phyloP scores from a whole-genome alignment of 2,113 vertebrate genomes.

The Nannobrachium achirus region DNA sequence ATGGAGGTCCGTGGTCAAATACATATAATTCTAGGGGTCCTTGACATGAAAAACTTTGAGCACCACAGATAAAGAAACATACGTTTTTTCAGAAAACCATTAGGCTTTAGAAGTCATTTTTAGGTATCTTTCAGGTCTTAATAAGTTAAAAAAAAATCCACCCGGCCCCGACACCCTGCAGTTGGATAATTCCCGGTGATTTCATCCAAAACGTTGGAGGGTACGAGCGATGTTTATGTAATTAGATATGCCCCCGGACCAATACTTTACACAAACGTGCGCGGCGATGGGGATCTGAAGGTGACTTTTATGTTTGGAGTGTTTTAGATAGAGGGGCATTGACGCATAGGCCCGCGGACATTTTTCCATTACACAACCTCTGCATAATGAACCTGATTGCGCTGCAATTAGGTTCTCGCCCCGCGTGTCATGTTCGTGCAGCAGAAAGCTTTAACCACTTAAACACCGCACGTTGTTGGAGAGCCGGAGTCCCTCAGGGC shows the following conservation, averaged over 20 bases:
- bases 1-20: too few relatives aligned
- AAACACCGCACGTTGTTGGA: background rate
- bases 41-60: too few relatives aligned
- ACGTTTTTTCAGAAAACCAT: too few relatives aligned
- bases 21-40: too few relatives aligned
- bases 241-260: slow-evolving; percentile 33
- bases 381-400: slow-evolving; percentile 10
- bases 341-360: slow-evolving; percentile 16
- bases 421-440: background rate
- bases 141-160: slow-evolving; percentile 25
- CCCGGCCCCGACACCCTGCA: slow-evolving; percentile 26
- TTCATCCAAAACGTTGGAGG: slow-evolving; percentile 30
- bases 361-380: background rate
- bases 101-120: too few relatives aligned
- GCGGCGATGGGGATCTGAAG: slow-evolving; percentile 28
- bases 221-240: slow-evolving; percentile 46
- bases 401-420: background rate
- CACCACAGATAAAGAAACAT: too few relatives aligned
- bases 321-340: slow-evolving; percentile 1
- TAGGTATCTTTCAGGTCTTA: too few relatives aligned
- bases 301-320: slow-evolving; percentile 3
- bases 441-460: background rate
- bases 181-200: slow-evolving; percentile 41
- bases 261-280: slow-evolving; percentile 22
- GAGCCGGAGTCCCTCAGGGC: too few relatives aligned